phyloP scores from a whole-genome alignment of 2,113 vertebrate species.

The Acinonyx jubatus region DNA sequence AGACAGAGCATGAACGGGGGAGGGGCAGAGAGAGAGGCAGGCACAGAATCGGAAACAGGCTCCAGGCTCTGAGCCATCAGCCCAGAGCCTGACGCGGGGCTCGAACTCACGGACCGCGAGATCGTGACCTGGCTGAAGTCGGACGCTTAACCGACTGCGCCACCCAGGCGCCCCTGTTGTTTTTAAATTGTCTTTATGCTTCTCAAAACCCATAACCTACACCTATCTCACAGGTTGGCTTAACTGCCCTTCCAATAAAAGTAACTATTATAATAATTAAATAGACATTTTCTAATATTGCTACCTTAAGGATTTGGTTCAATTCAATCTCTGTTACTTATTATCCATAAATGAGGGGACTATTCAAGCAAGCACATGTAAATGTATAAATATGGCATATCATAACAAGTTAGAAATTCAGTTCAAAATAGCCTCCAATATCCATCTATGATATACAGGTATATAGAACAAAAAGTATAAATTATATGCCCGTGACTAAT shows the following conservation, averaged over 20 bases:
- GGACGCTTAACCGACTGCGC: no score
- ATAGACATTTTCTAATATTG: neutral
- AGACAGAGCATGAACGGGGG: no score
- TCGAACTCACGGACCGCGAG: no score
- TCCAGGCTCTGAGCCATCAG: no score
- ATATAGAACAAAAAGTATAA: neutral
- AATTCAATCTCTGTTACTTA: neutral
- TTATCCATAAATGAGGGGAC: neutral
- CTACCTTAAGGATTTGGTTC: neutral
- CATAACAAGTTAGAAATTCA: neutral
- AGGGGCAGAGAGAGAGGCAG: no score
- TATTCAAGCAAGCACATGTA: neutral
- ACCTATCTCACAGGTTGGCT: neutral
- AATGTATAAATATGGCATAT: neutral
- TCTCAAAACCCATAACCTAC: neutral
- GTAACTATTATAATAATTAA: neutral
- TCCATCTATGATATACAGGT: neutral
- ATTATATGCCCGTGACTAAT: neutral
- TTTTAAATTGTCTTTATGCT: neutral
- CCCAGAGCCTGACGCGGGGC: no score
- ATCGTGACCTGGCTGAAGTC: no score
- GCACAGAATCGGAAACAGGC: no score
- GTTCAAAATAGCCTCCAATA: neutral
- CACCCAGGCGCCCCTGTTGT: neutral
- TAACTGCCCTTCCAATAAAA: neutral